Conservation (phyloP, 92 coral and sea anemone species). For the Bergia puertoricense region DNA sequence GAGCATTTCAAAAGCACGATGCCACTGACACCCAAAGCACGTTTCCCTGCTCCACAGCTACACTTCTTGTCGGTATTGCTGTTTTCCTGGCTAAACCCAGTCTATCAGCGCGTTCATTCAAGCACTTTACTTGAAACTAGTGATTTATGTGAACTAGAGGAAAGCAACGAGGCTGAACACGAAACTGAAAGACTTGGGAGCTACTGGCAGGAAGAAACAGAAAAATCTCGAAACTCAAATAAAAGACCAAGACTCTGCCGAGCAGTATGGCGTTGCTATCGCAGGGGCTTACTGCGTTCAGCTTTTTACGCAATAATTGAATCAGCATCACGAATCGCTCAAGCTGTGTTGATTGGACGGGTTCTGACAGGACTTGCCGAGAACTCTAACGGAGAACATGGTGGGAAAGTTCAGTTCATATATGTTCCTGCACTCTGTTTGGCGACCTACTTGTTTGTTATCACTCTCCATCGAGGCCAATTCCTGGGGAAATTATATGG, state of each 20-base stretch:
- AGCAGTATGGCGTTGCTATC: constrained; percentile 40
- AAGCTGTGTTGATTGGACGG: constrained; percentile 32
- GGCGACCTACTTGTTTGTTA: constrained; percentile 20
- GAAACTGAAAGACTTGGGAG: constrained; percentile 26
- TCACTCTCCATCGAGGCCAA: constrained; percentile 37
- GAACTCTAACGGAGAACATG: not conserved
- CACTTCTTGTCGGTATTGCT: constrained; percentile 10
- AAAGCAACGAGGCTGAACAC: constrained; percentile 16
- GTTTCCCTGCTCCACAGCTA: not conserved
- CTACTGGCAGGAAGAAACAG: constrained; percentile 22
- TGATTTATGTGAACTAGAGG: constrained; percentile 27
- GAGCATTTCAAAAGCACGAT: constrained; percentile 26
- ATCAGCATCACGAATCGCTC: constrained; percentile 38
- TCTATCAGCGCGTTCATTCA: constrained; percentile 25
- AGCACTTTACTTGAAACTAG: constrained; percentile 24
- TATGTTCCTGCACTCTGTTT: constrained; percentile 27
- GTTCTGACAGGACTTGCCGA: constrained; percentile 36
- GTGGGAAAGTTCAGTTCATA: constrained; percentile 26
- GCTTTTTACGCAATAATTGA: constrained; percentile 27
- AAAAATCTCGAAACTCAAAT: not conserved
- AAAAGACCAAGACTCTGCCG: constrained; percentile 5
- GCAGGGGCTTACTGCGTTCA: constrained; percentile 19
- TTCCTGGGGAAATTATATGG: constrained; percentile 39
- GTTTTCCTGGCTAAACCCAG: constrained; percentile 36
- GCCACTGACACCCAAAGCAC: constrained; percentile 5